Conservation (phyloP, 2,888 invertebrate species). For the Agrenia bidenticulata region DNA sequence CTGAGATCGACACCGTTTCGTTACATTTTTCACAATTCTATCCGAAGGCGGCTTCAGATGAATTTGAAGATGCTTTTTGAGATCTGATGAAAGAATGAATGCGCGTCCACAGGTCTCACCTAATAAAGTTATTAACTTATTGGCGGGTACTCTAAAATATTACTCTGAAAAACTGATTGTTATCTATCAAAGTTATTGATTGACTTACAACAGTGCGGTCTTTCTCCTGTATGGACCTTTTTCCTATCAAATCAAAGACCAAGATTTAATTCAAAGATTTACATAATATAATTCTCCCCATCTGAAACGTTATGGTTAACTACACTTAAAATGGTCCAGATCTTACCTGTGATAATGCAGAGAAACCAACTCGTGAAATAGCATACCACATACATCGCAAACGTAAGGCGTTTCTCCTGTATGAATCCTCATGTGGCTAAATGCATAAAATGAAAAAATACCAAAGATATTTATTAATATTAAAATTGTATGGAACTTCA, state of each 20-base stretch:
- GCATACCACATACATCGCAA: constrained; percentile 46
- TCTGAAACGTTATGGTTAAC: no score
- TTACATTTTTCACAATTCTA: not conserved
- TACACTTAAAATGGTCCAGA: no score
- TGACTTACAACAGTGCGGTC: constrained; percentile 46
- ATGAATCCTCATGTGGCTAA: constrained; percentile 44
- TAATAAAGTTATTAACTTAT: not conserved
- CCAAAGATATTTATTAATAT: not conserved
- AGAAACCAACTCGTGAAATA: constrained; percentile 52
- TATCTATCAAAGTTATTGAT: constrained; percentile 17
- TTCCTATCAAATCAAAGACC: constrained; percentile 36
- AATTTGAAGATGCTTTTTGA: constrained; percentile 47
- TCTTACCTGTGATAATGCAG: constrained; percentile 51
- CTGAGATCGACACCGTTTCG: no score
- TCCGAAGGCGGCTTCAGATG: constrained; percentile 6
- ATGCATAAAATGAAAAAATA: not conserved
- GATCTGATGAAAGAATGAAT: constrained; percentile 51
- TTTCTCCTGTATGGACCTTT: constrained; percentile 52
- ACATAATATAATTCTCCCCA: no score
- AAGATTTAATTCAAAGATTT: no score
- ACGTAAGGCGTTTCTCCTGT: constrained; percentile 45
- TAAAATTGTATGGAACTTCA: not conserved
- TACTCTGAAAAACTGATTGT: not conserved
- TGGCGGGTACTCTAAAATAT: no score
- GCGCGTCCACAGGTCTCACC: constrained; percentile 38